These are phyloP conservation scores for Smittia sp. DNA, from an alignment of 2,888 invertebrate genomes.

Conservation along the genomic window DNA sequence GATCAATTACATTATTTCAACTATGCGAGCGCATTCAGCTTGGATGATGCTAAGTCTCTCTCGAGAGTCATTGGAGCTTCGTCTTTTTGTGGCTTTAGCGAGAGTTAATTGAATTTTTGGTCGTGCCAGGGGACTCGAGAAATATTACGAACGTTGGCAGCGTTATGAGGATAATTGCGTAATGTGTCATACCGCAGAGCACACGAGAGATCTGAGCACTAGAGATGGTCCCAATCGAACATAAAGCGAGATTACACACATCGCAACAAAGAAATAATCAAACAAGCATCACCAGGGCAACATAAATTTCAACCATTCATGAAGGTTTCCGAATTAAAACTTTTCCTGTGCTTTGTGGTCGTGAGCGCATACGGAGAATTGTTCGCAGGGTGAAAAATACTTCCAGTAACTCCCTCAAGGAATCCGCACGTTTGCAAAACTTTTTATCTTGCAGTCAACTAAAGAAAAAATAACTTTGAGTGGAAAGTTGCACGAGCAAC, in stretches of 20 bases:
- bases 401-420: too few relatives aligned
- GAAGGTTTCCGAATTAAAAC: too few relatives aligned
- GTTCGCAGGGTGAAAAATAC: too few relatives aligned
- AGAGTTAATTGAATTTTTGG: slow-evolving; percentile 17
- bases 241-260: slow-evolving; percentile 21
- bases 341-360: too few relatives aligned
- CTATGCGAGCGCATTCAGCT: too few relatives aligned
- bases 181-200: slow-evolving; percentile 21
- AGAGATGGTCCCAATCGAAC: slow-evolving; percentile 6
- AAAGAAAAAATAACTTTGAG: too few relatives aligned
- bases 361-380: too few relatives aligned
- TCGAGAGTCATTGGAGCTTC: background rate
- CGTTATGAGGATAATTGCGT: slow-evolving; percentile 13
- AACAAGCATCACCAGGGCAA: slow-evolving; percentile 19
- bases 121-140: background rate
- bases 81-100: background rate
- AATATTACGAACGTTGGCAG: background rate
- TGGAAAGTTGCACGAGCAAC: too few relatives aligned
- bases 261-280: slow-evolving; percentile 23
- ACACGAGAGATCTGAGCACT: slow-evolving; percentile 3
- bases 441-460: too few relatives aligned
- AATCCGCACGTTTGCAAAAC: too few relatives aligned
- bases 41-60: too few relatives aligned
- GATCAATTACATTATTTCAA: too few relatives aligned
- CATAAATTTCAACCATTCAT: background rate